Evolutionary conservation across 2,113 vertebrate genomes (phyloP).

Genomic region (Centropus unirufus): DNA sequence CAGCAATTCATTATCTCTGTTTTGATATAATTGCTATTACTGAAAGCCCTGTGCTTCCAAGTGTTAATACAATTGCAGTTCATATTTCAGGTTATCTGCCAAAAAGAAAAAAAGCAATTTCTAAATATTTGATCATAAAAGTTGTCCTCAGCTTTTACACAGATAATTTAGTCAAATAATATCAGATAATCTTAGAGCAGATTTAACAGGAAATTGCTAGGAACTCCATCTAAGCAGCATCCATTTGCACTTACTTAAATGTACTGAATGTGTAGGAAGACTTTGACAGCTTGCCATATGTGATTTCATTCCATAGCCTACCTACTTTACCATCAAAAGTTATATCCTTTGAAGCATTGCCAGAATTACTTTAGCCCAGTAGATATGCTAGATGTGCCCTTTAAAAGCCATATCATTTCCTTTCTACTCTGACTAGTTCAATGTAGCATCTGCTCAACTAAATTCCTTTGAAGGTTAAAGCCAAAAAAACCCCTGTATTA

Average conservation of each 20-base stretch:
- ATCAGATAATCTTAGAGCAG: conserved; percentile 81
- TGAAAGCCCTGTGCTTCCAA: conserved; percentile 76
- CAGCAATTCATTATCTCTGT: conserved; percentile 74
- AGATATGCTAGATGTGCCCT: conserved; percentile 85
- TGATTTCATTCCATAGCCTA: conserved; percentile 92
- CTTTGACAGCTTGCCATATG: conserved; percentile 92
- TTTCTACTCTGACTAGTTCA: conserved; percentile 81
- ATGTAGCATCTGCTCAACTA: conserved; percentile 83
- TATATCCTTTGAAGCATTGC: conserved; percentile 88
- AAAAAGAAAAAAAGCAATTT: conserved; percentile 78
- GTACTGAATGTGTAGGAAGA: conserved; percentile 88
- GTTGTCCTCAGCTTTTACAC: conserved; percentile 75
- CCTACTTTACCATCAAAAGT: conserved; percentile 90
- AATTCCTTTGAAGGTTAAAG: conserved; percentile 87
- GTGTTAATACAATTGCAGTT: conserved; percentile 78
- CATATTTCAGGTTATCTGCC: conserved; percentile 78
- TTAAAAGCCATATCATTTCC: conserved; percentile 83
- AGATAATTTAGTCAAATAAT: conserved; percentile 86
- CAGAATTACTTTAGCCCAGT: conserved; percentile 84
- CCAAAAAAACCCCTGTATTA: conserved; percentile 45
- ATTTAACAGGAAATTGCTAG: conserved; percentile 80
- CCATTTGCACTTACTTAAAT: conserved; percentile 97
- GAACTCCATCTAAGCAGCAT: conserved; percentile 79
- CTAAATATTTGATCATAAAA: conserved; percentile 85
- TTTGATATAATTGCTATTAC: conserved; percentile 81